phyloP scores from a whole-genome alignment of 2,888 invertebrate genomes.

The Lordiphosa fenestrarum region DNA sequence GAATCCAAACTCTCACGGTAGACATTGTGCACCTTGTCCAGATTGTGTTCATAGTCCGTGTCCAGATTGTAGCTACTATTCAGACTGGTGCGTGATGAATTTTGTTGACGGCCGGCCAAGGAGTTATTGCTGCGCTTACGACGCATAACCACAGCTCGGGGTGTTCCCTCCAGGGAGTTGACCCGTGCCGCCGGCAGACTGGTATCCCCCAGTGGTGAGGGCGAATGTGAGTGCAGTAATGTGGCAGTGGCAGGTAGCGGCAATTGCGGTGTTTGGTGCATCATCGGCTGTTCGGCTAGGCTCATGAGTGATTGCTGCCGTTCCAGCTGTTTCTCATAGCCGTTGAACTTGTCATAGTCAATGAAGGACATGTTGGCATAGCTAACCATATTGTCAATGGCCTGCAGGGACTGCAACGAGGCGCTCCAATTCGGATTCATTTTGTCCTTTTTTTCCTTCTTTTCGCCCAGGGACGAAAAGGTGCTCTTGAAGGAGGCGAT shows the following conservation, averaged over 20 bases:
- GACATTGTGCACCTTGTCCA: slow-evolving; percentile 78
- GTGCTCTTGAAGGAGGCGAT: slow-evolving; percentile 77
- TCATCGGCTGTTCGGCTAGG: slow-evolving; percentile 53
- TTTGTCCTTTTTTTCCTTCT: slow-evolving; percentile 75
- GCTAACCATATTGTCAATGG: slow-evolving; percentile 82
- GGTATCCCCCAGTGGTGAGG: slow-evolving; percentile 17
- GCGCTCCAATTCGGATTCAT: slow-evolving; percentile 81
- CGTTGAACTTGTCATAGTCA: slow-evolving; percentile 82
- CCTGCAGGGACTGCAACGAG: slow-evolving; percentile 82
- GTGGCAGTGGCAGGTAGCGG: slow-evolving; percentile 29
- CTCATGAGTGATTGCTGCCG: slow-evolving; percentile 75
- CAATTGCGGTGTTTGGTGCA: slow-evolving; percentile 19
- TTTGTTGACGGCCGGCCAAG: slow-evolving; percentile 35
- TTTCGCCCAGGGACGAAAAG: slow-evolving; percentile 40
- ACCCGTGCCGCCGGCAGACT: slow-evolving; percentile 4
- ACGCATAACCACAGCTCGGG: slow-evolving; percentile 66
- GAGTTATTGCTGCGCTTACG: slow-evolving; percentile 57
- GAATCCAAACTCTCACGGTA: slow-evolving; percentile 80
- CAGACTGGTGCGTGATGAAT: slow-evolving; percentile 50
- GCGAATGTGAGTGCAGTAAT: slow-evolving; percentile 10
- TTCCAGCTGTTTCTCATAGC: slow-evolving; percentile 79
- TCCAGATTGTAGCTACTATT: slow-evolving; percentile 66
- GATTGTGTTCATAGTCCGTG: slow-evolving; percentile 77
- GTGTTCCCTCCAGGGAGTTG: slow-evolving; percentile 41
- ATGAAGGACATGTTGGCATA: slow-evolving; percentile 83